Evolutionary conservation across 2,113 vertebrate genomes (phyloP), one percentile per base, ranked within the genome.

Genomic region (Psephotus haematonotus): DNA sequence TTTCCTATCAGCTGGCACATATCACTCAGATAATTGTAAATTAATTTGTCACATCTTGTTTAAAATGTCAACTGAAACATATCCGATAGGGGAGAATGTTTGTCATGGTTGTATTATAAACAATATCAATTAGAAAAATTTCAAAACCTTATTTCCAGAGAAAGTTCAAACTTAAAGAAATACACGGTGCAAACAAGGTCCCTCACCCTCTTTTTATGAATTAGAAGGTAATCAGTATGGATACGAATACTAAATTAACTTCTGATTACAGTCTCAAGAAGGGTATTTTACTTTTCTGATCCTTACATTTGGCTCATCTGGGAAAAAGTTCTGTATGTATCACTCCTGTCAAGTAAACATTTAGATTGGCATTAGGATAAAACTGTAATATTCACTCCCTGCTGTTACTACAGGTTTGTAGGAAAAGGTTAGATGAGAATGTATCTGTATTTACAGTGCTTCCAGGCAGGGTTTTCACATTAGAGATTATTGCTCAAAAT

Each of bases 401-500:
- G 47, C 17, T 88, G 13, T 82, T 82, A 69, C 25, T n/a, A 43
- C 17, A 88, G 27, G 23, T 91, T 78, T 94, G 27, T 76, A 64
- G 19, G 44, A 83, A 92, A 75, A 92, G 9, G 43, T 71, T 87
- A 68, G 63, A 77, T 74, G 47, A 82, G 37, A 41, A n/a, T 49
- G 7, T 77, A 7, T 59, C 76, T 49, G 35, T 87, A 95, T 76
- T 90, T 79, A 37, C 65, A 76, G 82, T 95, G 77, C 43, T 92
- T 52, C 29, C 53, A 76, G 70, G 83, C 44, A 94, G 39, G 35
- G 16, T 86, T 86, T 86, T 75, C 37, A 65, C 19, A 47, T 78
- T 74, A 87, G 47, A 92, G 15, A 86, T 97, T 92, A 88, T 95
- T 93, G 76, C 43, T 91, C 59, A 76, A 78, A 92, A 96, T 70